phyloP scores from a whole-genome alignment of 2,113 vertebrate genomes.

The Acanthisitta chloris region DNA sequence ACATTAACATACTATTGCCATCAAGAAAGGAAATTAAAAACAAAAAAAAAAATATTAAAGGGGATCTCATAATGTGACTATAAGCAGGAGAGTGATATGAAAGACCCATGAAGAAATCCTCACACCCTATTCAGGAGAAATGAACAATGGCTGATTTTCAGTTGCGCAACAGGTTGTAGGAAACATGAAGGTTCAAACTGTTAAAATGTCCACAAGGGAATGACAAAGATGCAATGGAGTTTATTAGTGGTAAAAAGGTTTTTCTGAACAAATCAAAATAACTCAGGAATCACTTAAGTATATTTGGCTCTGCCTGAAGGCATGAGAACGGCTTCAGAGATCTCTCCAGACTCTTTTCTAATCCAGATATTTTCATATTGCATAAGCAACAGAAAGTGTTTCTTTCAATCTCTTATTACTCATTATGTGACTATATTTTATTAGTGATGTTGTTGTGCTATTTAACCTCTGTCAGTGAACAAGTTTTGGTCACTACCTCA shows the following conservation, averaged over 20 bases:
- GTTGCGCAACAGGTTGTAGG: background rate
- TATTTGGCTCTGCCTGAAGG: background rate
- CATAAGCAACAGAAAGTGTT: background rate
- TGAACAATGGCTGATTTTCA: background rate
- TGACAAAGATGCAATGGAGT: background rate
- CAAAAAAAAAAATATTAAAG: background rate
- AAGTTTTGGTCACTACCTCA: background rate
- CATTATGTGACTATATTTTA: background rate
- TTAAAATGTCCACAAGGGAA: background rate
- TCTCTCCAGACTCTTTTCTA: background rate
- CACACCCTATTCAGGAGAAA: background rate
- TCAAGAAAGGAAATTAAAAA: background rate
- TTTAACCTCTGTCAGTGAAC: background rate
- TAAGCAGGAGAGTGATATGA: background rate
- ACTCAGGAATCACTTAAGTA: background rate
- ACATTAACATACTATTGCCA: background rate
- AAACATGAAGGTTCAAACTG: background rate
- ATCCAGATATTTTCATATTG: background rate
- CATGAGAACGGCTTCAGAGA: background rate
- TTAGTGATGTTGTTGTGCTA: background rate
- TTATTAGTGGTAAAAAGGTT: background rate
- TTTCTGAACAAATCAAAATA: background rate
- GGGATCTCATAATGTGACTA: background rate
- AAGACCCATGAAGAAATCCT: background rate
- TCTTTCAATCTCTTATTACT: background rate